A percentile compares a stretch with the other conserved stretches of the same genome.
These are phyloP conservation scores for Mya arenaria DNA, from an alignment of 1,140 invertebrate genomes.

Conservation along the genomic window DNA sequence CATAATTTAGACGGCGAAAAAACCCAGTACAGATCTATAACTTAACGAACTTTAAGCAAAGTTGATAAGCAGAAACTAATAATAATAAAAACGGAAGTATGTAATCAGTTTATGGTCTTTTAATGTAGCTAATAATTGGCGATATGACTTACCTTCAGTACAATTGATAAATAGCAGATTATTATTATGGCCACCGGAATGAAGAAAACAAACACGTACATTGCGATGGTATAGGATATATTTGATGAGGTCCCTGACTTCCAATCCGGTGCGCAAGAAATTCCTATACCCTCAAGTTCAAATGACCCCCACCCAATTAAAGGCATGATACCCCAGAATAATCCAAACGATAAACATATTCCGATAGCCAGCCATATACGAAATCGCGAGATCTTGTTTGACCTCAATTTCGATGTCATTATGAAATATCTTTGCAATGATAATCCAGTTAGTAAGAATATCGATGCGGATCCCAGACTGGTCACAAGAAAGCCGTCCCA, in stretches of 20 bases:
- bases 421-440: conserved; percentile 16
- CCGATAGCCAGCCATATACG: neutral
- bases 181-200: conserved; percentile 6
- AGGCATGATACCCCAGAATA: conserved; percentile 12
- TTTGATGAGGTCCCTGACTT: neutral
- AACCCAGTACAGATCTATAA: too few relatives aligned
- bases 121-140: too few relatives aligned
- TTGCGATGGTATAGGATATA: neutral
- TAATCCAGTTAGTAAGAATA: neutral
- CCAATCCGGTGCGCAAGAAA: conserved; percentile 42
- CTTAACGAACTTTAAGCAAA: too few relatives aligned
- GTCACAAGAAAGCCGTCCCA: conserved; percentile 41
- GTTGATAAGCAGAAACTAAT: too few relatives aligned
- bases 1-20: too few relatives aligned
- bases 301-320: conserved; percentile 23
- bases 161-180: conserved; percentile 4
- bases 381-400: neutral
- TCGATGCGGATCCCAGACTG: neutral
- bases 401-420: neutral
- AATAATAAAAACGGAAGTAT: too few relatives aligned
- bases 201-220: conserved; percentile 26
- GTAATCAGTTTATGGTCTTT: too few relatives aligned
- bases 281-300: conserved; percentile 15
- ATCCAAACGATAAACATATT: conserved; percentile 6
- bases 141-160: conserved; percentile 23